Percentiles rank a stretch among this genome's conserved stretches.
These are phyloP conservation scores for Sitodiplosis mosellana DNA, from an alignment of 1,140 invertebrate species.

Conservation along the genomic window DNA sequence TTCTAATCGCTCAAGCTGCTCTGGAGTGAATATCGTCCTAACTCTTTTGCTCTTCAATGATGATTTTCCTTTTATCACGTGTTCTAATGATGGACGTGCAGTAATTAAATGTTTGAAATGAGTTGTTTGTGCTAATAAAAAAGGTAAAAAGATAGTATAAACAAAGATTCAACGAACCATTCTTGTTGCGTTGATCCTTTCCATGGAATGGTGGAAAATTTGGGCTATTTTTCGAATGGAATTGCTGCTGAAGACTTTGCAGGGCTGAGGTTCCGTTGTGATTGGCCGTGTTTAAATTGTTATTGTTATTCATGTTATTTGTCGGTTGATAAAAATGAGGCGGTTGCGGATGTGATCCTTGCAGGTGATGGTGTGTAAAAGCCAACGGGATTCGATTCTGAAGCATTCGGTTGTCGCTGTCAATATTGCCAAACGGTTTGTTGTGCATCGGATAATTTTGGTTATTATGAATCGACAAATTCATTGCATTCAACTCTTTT, in stretches of 20 bases:
- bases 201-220: neutral
- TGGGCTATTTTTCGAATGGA: constrained; percentile 16
- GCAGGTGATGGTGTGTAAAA: neutral
- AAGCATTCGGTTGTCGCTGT: neutral
- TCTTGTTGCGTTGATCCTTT: neutral
- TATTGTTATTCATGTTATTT: too few species aligned
- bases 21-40: constrained; percentile 84
- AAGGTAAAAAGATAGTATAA: neutral
- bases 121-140: too few species aligned
- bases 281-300: neutral
- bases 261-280: constrained; percentile 11
- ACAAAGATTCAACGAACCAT: neutral
- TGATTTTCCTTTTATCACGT: constrained; percentile 9
- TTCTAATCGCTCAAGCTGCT: constrained; percentile 79
- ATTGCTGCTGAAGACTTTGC: constrained; percentile 22
- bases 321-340: neutral
- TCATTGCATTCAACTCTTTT: constrained; percentile 25
- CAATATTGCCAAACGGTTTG: neutral
- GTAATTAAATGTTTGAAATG: too few species aligned
- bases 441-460: neutral
- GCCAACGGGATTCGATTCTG: neutral
- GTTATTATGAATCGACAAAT: constrained; percentile 18
- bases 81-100: too few species aligned
- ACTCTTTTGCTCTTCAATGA: constrained; percentile 49
- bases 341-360: neutral